Evolutionary conservation across 92 coral and sea anemone genomes (phyloP), one percentile per base, ranked within the genome.

Genomic region (Parazoanthus swiftii): DNA sequence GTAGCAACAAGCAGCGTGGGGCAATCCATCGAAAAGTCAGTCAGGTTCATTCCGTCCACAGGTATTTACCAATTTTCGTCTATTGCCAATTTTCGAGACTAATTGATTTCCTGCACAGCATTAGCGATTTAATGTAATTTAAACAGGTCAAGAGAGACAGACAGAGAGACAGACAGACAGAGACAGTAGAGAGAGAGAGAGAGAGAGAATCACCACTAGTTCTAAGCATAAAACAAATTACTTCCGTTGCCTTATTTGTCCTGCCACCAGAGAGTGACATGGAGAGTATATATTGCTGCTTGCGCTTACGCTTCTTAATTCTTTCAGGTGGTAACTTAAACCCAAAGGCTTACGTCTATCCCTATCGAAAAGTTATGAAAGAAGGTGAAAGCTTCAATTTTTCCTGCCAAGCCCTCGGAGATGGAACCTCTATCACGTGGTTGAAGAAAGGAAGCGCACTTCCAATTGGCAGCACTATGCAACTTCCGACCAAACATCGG

Each of bases 341-440:
- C n/a, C 94, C 98, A 68, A 89, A 85, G 59, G 96, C 96, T 16
- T 90, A 92, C 73, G 89, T 93, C 26, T 90, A 85, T 71, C 98
- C 98, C 56, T 74, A 85, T 56, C 66, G 75, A 18, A 90, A 83
- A 73, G 92, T 79, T 38, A 81, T 92, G 35, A 23, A 77, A 35
- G 74, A 74, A n/a, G 91, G 91, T n/a, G 86, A 92, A 76, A 66
- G 71, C 67, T 87, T 82, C 56, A 93, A 92, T 74, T 91, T 95
- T 81, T 86, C 96, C n/a, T 95, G 98, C 46, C 88, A 89, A 33
- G 93, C 90, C 20, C 92, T 92, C n/a, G 98, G 96, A 51, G 90
- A 93, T 74, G 91, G 82, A 11, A 74, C 90, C 25, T 81, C 88
- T 9, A 85, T 93, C 29, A 58, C 92, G 15, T 95, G 98, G 98